phyloP scores from a whole-genome alignment of 2,888 invertebrate species.

The Oxycera nigricornis region DNA sequence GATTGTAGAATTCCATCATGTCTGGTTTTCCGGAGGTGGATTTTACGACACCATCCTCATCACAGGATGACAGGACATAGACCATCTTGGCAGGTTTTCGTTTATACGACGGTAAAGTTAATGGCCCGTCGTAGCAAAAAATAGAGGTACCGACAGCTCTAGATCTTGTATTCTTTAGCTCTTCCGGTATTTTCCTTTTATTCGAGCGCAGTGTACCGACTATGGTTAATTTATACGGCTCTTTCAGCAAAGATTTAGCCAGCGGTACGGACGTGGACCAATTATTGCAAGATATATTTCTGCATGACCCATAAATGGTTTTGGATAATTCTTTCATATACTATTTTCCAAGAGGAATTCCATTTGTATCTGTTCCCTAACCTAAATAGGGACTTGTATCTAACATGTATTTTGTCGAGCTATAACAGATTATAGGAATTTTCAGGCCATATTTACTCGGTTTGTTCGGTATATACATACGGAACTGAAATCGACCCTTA shows the following conservation, averaged over 20 bases:
- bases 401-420: slow-evolving; percentile 46
- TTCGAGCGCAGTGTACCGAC: not conserved
- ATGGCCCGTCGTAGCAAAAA: too few species aligned
- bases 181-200: not conserved
- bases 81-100: not conserved
- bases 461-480: slow-evolving; percentile 37
- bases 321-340: slow-evolving; percentile 45
- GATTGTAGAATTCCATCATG: too few species aligned
- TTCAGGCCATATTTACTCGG: slow-evolving; percentile 34
- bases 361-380: slow-evolving; percentile 37
- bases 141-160: not conserved
- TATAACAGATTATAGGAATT: slow-evolving; percentile 45
- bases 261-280: slow-evolving; percentile 54
- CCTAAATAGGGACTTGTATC: slow-evolving; percentile 47
- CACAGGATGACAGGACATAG: not conserved
- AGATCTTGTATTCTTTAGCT: not conserved
- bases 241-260: slow-evolving; percentile 51
- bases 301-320: slow-evolving; percentile 43
- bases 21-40: not conserved
- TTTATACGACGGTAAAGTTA: slow-evolving; percentile 1
- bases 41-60: not conserved
- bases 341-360: slow-evolving; percentile 44
- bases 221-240: too few species aligned
- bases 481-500: slow-evolving; percentile 40
- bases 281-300: slow-evolving; percentile 25